Evolutionary conservation across 92 coral and sea anemone genomes (phyloP).

Genomic region (Epizoanthus scotinus): DNA sequence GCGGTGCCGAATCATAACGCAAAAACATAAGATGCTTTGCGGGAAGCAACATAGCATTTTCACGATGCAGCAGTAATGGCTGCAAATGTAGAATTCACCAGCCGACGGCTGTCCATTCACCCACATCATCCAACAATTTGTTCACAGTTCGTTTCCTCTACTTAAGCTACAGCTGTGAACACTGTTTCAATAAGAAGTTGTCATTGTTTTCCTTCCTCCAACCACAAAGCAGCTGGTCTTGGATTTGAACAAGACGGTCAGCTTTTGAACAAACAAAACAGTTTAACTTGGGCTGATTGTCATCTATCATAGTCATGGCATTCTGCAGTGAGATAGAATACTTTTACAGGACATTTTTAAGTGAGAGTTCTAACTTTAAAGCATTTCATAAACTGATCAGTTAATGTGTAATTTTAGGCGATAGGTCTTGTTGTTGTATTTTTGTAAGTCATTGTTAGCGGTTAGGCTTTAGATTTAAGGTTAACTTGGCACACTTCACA

Average conservation of each 20-base stretch:
- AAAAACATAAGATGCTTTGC: no score
- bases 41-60: no score
- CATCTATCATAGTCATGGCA: not conserved
- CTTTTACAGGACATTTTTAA: not conserved
- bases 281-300: not conserved
- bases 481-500: not conserved
- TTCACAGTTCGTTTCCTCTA: no score
- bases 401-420: not conserved
- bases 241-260: not conserved
- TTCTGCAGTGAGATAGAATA: not conserved
- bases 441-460: not conserved
- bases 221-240: not conserved
- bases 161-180: no score
- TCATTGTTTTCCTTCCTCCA: not conserved
- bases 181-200: no score
- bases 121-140: no score
- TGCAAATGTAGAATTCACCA: no score
- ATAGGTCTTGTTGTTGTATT: not conserved
- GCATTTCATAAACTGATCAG: not conserved
- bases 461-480: not conserved
- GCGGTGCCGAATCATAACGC: no score
- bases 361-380: not conserved
- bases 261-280: not conserved
- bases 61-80: no score
- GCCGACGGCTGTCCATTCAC: no score